These are phyloP conservation scores for Pelusios castaneus DNA, from an alignment of 2,113 vertebrate genomes.

Conservation along the genomic window DNA sequence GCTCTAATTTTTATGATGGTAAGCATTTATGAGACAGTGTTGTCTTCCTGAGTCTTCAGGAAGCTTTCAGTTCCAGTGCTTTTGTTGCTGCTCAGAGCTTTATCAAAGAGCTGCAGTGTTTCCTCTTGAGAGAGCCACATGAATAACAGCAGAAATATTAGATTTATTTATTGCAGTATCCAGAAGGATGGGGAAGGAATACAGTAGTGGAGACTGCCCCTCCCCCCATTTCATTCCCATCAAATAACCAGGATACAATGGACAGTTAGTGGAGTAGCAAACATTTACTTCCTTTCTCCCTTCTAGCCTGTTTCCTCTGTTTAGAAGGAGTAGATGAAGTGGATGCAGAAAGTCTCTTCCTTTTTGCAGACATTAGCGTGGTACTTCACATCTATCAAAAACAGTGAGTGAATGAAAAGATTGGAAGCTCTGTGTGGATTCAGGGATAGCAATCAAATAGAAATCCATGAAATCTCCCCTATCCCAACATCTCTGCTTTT, in stretches of 20 bases:
- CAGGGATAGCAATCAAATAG: not conserved
- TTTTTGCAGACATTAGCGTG: not conserved
- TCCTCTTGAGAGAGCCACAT: not conserved
- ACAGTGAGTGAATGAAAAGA: not conserved
- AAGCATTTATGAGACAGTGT: not conserved
- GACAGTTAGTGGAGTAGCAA: not conserved
- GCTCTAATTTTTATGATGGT: not conserved
- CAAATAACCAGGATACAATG: not conserved
- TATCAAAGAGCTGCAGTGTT: not conserved
- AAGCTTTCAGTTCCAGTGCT: not conserved
- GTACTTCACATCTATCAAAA: not conserved
- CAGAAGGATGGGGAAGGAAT: not conserved
- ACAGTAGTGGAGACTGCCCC: not conserved
- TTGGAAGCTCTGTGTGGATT: not conserved
- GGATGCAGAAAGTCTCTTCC: not conserved
- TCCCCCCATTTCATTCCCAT: not conserved
- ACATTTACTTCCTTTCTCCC: not conserved
- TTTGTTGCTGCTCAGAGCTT: not conserved
- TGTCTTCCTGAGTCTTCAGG: not conserved
- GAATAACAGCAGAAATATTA: not conserved
- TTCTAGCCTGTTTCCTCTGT: not conserved
- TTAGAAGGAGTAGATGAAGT: not conserved
- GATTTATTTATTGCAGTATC: not conserved
- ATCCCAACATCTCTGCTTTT: not conserved
- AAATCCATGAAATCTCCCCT: not conserved